Evolutionary conservation across 2,888 invertebrate genomes (phyloP).

Genomic region (Abscondita cerata): DNA sequence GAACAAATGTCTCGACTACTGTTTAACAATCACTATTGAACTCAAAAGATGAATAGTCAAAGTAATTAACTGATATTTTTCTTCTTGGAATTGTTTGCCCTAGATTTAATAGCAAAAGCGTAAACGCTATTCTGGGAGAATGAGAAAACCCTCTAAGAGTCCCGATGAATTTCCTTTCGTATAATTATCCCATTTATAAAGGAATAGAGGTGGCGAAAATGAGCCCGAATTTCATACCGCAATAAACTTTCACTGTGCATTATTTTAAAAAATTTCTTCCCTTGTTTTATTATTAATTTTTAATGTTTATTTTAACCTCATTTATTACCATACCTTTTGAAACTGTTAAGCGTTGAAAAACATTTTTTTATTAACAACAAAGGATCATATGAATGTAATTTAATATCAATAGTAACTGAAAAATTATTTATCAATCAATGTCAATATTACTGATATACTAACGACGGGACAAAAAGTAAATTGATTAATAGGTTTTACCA

Average conservation of each 20-base stretch:
- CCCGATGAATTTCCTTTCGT: conserved; percentile 27
- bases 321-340: too few relatives aligned
- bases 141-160: conserved; percentile 20
- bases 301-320: too few relatives aligned
- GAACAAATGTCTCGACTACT: not conserved
- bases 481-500: too few relatives aligned
- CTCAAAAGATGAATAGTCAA: not conserved
- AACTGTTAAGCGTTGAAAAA: too few relatives aligned
- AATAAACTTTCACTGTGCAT: conserved; percentile 7
- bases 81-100: conserved; percentile 21
- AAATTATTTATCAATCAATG: too few relatives aligned
- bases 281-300: too few relatives aligned
- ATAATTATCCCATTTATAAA: conserved; percentile 32
- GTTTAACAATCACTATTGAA: not conserved
- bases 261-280: conserved; percentile 1
- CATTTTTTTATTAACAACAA: too few relatives aligned
- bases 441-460: too few relatives aligned
- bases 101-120: conserved; percentile 24
- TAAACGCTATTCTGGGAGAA: conserved; percentile 15
- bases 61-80: conserved; percentile 18
- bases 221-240: conserved; percentile 12
- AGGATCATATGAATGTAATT: too few relatives aligned
- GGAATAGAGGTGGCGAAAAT: conserved; percentile 22
- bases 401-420: too few relatives aligned
- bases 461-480: too few relatives aligned